These are phyloP conservation scores for Corbicula japonica DNA, from an alignment of 2,888 invertebrate species.

Conservation along the genomic window DNA sequence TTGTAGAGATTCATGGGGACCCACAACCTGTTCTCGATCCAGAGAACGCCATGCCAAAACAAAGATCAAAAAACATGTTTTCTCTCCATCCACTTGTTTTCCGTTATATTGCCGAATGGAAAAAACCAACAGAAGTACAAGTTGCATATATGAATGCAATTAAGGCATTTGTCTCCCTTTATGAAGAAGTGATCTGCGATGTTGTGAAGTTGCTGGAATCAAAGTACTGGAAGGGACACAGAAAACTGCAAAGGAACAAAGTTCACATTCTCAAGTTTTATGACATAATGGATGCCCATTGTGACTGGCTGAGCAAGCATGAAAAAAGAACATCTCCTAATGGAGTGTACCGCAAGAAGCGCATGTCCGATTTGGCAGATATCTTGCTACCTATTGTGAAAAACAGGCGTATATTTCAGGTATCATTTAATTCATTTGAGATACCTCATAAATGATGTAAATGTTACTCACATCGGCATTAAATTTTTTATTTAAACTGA, in stretches of 20 bases:
- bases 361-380: slow-evolving; percentile 59
- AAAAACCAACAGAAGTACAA: slow-evolving; percentile 9
- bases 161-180: slow-evolving; percentile 46
- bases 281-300: slow-evolving; percentile 36
- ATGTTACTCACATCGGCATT: too few relatives aligned
- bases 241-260: slow-evolving; percentile 39
- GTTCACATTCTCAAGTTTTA: slow-evolving; percentile 54
- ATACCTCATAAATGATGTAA: too few relatives aligned
- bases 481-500: too few relatives aligned
- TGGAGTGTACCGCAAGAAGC: slow-evolving; percentile 48
- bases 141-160: slow-evolving; percentile 20
- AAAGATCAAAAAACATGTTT: slow-evolving; percentile 24
- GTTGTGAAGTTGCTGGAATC: slow-evolving; percentile 39
- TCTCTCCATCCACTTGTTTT: slow-evolving; percentile 62
- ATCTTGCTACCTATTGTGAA: slow-evolving; percentile 52
- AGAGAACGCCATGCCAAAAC: too few relatives aligned
- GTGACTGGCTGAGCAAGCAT: slow-evolving; percentile 27
- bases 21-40: too few relatives aligned
- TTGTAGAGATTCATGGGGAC: slow-evolving; percentile 44
- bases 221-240: slow-evolving; percentile 48
- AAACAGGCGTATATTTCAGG: slow-evolving; percentile 51
- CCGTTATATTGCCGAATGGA: slow-evolving; percentile 51
- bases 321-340: slow-evolving; percentile 21
- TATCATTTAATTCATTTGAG: too few relatives aligned
- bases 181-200: slow-evolving; percentile 38